These are phyloP conservation scores for Ceyx margarethae DNA, from an alignment of 2,113 vertebrate genomes.

Conservation along the genomic window DNA sequence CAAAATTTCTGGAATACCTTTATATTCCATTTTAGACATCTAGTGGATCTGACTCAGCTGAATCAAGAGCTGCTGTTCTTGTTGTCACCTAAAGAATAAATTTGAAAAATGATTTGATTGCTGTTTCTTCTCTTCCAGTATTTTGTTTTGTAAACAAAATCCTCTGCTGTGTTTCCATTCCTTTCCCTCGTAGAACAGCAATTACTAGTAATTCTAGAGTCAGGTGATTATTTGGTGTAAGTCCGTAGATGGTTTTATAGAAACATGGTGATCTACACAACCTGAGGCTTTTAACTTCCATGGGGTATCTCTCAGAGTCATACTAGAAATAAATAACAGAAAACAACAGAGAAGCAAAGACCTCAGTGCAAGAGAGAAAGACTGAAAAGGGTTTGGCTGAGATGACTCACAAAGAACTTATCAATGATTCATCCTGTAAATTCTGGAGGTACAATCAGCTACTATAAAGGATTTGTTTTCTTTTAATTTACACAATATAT, in stretches of 20 bases:
- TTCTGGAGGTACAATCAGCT: background rate
- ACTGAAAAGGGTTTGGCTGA: background rate
- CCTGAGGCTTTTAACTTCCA: background rate
- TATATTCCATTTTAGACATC: background rate
- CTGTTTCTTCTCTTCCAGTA: background rate
- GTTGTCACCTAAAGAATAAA: background rate
- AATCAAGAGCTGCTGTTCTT: background rate
- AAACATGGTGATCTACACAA: background rate
- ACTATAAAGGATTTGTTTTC: background rate
- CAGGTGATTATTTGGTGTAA: background rate
- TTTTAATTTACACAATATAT: background rate
- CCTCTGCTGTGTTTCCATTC: background rate
- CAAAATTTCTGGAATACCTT: background rate
- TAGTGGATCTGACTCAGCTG: background rate
- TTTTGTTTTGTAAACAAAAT: background rate
- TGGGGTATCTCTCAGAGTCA: background rate
- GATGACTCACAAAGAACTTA: background rate
- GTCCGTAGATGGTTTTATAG: background rate
- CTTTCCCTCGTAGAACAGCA: background rate
- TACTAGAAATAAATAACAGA: background rate
- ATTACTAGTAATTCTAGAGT: background rate
- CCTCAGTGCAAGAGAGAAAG: background rate
- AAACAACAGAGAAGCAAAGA: background rate
- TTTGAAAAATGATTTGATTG: background rate
- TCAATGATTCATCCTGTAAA: background rate